Evolutionary conservation across 2,113 vertebrate genomes (phyloP).

Genomic region (Pedionomus torquatus): DNA sequence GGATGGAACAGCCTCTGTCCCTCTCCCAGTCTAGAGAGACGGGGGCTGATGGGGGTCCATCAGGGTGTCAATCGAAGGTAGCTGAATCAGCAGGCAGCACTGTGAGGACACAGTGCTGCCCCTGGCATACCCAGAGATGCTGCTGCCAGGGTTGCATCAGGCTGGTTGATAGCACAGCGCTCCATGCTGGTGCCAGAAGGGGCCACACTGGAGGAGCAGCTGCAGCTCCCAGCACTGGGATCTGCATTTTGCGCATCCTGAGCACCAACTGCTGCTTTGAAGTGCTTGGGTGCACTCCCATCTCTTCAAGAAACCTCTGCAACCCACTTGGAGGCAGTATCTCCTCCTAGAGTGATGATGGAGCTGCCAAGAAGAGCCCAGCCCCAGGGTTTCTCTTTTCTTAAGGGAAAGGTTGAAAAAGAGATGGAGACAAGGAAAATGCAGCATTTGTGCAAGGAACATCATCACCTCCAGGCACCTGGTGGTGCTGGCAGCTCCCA

Average conservation of each 20-base stretch:
- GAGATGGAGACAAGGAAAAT: background rate
- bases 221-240: background rate
- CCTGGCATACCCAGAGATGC: background rate
- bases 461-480: background rate
- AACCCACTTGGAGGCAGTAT: background rate
- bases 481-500: background rate
- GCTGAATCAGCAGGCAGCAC: background rate
- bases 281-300: background rate
- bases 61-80: background rate
- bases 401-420: background rate
- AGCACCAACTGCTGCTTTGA: background rate
- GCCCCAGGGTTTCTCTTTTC: background rate
- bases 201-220: background rate
- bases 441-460: background rate
- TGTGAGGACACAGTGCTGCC: rapidly evolving
- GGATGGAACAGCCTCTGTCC: rapidly evolving
- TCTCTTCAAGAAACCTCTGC: background rate
- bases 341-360: background rate
- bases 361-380: background rate
- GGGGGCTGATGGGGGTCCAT: rapidly evolving
- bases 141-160: background rate
- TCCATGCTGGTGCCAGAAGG: background rate
- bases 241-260: background rate
- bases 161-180: background rate
- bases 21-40: background rate